These are phyloP conservation scores for Trochalopteron elliotii DNA, from an alignment of 2,113 vertebrate species.

Conservation along the genomic window DNA sequence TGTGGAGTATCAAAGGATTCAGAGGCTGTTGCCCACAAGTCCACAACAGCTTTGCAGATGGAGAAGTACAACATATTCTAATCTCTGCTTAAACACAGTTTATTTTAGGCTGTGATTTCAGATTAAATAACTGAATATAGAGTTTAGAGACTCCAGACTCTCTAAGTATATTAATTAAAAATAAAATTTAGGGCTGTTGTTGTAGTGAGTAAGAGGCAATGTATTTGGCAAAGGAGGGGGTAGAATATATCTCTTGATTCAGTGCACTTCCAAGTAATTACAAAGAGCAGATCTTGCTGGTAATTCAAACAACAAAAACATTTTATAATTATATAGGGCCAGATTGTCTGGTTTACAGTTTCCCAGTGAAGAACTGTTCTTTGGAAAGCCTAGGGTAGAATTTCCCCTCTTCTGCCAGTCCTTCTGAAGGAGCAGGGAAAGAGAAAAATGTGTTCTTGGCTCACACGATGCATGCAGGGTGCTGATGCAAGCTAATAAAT, in stretches of 20 bases:
- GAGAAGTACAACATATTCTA: neutral
- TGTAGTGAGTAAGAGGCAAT: neutral
- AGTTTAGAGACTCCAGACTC: neutral
- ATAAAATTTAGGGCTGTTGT: neutral
- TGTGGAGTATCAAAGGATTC: neutral
- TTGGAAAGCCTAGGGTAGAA: neutral
- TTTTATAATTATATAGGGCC: neutral
- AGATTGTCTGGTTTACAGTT: neutral
- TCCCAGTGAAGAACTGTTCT: neutral
- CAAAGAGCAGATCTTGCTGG: neutral
- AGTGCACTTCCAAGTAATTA: neutral
- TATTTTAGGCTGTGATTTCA: neutral
- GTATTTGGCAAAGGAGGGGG: neutral
- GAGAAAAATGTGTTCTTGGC: neutral
- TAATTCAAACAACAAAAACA: neutral
- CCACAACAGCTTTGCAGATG: neutral
- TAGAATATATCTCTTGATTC: neutral
- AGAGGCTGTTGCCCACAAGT: neutral
- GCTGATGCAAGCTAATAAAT: neutral
- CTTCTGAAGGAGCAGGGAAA: neutral
- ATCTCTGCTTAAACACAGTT: neutral
- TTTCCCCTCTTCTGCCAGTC: neutral
- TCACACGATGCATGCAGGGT: accelerated
- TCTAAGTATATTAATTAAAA: neutral
- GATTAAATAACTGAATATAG: neutral